Evolutionary conservation across 2,888 invertebrate species (phyloP), one percentile per base, ranked within the genome.

Genomic region (Ischnus inquisitorius): DNA sequence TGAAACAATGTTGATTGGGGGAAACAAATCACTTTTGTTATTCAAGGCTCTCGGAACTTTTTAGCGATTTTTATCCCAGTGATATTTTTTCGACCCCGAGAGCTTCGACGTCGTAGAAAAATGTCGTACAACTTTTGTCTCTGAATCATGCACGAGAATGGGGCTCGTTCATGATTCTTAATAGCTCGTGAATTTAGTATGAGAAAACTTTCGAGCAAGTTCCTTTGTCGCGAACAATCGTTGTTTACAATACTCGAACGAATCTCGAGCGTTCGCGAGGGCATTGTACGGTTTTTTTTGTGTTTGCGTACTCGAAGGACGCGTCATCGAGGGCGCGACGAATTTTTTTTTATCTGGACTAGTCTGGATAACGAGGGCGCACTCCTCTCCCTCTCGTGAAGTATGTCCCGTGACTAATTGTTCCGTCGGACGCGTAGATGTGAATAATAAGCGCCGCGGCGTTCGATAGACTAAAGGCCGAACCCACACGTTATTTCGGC

Each of bases 111-210:
- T 64, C 10, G 14, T 10, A 39, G 64, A 64, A 64, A 34, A 64
- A 19, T 25, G 39, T 39, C 64, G 22, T 39, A 48, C 8, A 34
- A 6, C 64, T 62, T 28, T 75, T 75, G 74, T 75, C 48, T 75
- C 64, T 39, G 22, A 75, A 48, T 75, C 51, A 46, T 46, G 25
- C 12, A 25, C 14, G 25, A 60, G 48, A 34, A 41, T 22, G 8
- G 34, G 16, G 51, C 16, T 19, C 22, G 60, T n/a, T 28, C 34
- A 43, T 41, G 51, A 64, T 77, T 76, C 22, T 77, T 80, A 83
- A 83, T 83, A 64, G 83, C 67, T 77, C 72, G 68, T 84, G 64
- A 81, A 84, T 84, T 84, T 84, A 81, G 25, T 69, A 81, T 43
- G 78, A 78, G 69, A 69, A 48, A 43, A 46, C 64, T 62, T 46